These are phyloP conservation scores for Calliphora vomitoria DNA, from an alignment of 2,888 invertebrate genomes.

Conservation along the genomic window DNA sequence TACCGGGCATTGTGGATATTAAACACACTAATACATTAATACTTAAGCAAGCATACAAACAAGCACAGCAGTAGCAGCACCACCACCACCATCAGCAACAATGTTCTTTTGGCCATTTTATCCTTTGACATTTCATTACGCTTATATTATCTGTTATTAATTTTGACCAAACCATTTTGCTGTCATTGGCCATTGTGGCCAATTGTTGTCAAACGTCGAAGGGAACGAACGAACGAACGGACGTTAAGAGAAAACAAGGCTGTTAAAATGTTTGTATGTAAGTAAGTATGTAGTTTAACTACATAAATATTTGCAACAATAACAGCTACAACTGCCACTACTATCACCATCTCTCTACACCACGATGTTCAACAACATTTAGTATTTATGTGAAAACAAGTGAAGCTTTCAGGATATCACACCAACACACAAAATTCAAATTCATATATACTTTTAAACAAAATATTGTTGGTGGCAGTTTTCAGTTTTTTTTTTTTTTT, in stretches of 20 bases:
- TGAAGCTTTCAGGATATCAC: neutral
- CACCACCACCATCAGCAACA: neutral
- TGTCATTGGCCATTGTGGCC: conserved; percentile 71
- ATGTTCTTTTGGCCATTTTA: conserved; percentile 45
- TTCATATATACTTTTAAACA: too few relatives aligned
- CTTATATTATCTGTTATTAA: conserved; percentile 71
- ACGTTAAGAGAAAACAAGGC: conserved; percentile 33
- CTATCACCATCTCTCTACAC: neutral
- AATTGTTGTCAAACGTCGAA: conserved; percentile 64
- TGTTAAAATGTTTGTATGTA: conserved; percentile 10
- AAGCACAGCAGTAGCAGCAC: neutral
- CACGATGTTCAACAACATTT: conserved; percentile 1
- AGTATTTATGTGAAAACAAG: neutral
- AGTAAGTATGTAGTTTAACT: neutral
- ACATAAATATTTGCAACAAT: conserved; percentile 42
- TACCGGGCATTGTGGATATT: neutral
- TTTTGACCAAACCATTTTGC: conserved; percentile 71
- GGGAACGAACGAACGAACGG: conserved; percentile 8
- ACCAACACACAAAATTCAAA: neutral
- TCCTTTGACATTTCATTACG: conserved; percentile 73
- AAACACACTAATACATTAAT: conserved; percentile 45
- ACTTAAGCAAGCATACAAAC: conserved; percentile 31
- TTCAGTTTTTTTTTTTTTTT: conserved; percentile 15
- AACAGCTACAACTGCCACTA: neutral
- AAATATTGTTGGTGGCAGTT: neutral